Conservation (phyloP, 2,113 vertebrate genomes). For the Sula dactylatra region DNA sequence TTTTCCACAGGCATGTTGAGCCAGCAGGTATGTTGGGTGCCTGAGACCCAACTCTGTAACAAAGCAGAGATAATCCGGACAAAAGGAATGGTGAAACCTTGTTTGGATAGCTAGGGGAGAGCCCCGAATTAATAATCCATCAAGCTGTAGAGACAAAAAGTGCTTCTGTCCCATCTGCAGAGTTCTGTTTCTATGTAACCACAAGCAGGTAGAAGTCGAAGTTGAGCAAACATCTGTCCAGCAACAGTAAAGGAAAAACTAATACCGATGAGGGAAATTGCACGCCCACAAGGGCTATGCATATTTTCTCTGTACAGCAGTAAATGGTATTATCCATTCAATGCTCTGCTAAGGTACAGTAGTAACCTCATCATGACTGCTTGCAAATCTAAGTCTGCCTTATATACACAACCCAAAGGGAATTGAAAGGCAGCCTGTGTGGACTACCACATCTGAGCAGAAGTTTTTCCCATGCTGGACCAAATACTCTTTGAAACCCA, state of each 20-base stretch:
- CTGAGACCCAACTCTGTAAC: constrained; percentile 53
- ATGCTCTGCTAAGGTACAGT: background rate
- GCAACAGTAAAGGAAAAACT: background rate
- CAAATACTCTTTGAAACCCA: constrained; percentile 21
- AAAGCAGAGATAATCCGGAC: constrained; percentile 61
- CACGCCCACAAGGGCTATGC: background rate
- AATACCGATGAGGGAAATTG: background rate
- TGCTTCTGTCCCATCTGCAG: constrained; percentile 4
- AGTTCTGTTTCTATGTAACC: constrained; percentile 44
- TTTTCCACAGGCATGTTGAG: constrained; percentile 54
- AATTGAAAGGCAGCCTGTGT: constrained; percentile 13
- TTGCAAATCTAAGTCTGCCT: constrained; percentile 26
- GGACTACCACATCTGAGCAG: background rate
- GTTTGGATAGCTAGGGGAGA: constrained; percentile 15
- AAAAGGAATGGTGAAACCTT: constrained; percentile 37
- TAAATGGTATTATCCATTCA: background rate
- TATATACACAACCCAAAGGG: background rate
- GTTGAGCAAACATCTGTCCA: background rate
- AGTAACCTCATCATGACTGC: constrained; percentile 19
- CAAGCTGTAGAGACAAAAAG: constrained; percentile 13
- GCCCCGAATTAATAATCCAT: constrained; percentile 52
- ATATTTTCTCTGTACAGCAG: constrained; percentile 8
- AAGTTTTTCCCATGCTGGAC: constrained; percentile 23
- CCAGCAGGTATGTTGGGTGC: constrained; percentile 46
- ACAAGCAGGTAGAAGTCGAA: constrained; percentile 6